These are phyloP conservation scores for Drosophila diplacantha DNA, from an alignment of 2,888 invertebrate genomes.

Conservation along the genomic window DNA sequence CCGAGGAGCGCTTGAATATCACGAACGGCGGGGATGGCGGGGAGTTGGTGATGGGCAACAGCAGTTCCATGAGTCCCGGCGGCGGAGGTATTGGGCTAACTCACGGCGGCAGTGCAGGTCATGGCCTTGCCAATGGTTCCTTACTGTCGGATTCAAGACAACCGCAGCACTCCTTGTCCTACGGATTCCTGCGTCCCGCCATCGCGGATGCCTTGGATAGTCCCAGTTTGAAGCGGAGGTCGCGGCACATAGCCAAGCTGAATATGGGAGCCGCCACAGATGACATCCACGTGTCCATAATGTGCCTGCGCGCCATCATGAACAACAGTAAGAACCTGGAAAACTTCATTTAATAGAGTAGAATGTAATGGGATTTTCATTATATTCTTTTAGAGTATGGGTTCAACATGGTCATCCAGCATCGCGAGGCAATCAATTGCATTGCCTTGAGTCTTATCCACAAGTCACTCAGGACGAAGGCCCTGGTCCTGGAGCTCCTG, in stretches of 20 bases:
- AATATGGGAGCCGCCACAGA: conserved; percentile 98
- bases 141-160: conserved; percentile 62
- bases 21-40: conserved; percentile 57
- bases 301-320: conserved; percentile 99
- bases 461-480: conserved; percentile 97
- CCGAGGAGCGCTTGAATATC: conserved; percentile 84
- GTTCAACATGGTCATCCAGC: conserved; percentile 99
- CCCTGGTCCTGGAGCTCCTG: conserved; percentile 95
- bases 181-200: conserved; percentile 79
- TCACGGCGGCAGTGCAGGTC: conserved; percentile 47
- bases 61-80: conserved; percentile 67
- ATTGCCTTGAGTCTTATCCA: conserved; percentile 98
- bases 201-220: conserved; percentile 83
- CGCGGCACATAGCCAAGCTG: conserved; percentile 90
- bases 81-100: conserved; percentile 58
- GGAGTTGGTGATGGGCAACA: conserved; percentile 75
- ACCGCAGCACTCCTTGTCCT: conserved; percentile 52
- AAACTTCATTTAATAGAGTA: background rate
- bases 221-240: conserved; percentile 85
- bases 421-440: conserved; percentile 98
- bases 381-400: conserved; percentile 85
- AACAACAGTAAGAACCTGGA: conserved; percentile 85
- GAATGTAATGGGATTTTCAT: background rate
- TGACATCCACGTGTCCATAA: conserved; percentile 99
- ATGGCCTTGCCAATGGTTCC: conserved; percentile 51